Evolutionary conservation across 2,113 vertebrate genomes (phyloP).

Genomic region (Cyprinus carpio): DNA sequence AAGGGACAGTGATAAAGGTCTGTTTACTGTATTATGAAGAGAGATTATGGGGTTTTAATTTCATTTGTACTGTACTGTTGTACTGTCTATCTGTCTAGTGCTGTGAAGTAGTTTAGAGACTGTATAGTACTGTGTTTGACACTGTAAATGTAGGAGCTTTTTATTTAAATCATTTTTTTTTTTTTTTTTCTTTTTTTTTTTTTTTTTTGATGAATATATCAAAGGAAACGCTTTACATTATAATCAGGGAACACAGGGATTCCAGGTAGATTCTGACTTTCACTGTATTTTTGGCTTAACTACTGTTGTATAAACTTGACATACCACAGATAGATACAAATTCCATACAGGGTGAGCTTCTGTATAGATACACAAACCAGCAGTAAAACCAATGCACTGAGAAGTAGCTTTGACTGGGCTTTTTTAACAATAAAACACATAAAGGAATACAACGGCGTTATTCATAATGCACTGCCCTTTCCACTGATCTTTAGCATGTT

Average conservation of each 20-base stretch:
- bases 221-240: constrained; percentile 1
- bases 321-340: neutral
- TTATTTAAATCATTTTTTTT: neutral
- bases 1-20: neutral
- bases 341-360: neutral
- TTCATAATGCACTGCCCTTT: neutral
- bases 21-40: constrained; percentile 12
- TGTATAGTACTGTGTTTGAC: neutral
- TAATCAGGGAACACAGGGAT: constrained; percentile 41
- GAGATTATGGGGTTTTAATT: neutral
- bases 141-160: neutral
- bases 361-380: neutral
- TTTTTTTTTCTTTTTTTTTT: too few species aligned
- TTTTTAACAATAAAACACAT: neutral
- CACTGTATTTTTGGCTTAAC: constrained; percentile 24
- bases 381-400: constrained; percentile 10
- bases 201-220: neutral
- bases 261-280: constrained; percentile 31
- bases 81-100: neutral
- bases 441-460: neutral
- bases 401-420: neutral
- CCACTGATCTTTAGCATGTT: neutral
- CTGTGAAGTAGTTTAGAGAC: constrained; percentile 14
- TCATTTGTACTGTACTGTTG: neutral
- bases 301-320: constrained; percentile 11